Evolutionary conservation across 2,888 invertebrate species (phyloP).

Genomic region (Fabriciana adippe): DNA sequence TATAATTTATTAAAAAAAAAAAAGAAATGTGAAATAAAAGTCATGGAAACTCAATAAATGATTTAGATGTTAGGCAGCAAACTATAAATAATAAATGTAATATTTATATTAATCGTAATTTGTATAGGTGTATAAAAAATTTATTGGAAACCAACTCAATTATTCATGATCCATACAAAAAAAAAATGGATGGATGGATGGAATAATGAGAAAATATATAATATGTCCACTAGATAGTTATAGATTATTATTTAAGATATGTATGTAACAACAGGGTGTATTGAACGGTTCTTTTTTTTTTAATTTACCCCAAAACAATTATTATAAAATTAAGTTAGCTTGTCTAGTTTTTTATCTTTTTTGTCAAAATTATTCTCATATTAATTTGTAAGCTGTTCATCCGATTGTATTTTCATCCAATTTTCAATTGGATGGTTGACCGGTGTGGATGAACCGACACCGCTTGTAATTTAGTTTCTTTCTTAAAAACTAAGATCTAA

Average conservation of each 20-base stretch:
- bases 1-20: constrained; percentile 29
- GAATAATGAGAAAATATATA: constrained; percentile 4
- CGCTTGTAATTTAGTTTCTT: constrained; percentile 16
- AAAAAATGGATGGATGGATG: background rate
- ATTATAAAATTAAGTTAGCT: background rate
- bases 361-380: background rate
- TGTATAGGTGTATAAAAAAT: constrained; percentile 34
- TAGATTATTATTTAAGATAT: constrained; percentile 21
- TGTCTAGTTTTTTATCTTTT: constrained; percentile 7
- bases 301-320: background rate
- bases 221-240: constrained; percentile 25
- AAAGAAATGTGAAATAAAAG: constrained; percentile 4
- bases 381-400: too few relatives aligned
- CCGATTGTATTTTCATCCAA: too few relatives aligned
- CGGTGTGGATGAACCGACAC: constrained; percentile 13
- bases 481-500: constrained; percentile 32
- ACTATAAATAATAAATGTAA: constrained; percentile 27
- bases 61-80: constrained; percentile 11
- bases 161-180: constrained; percentile 3
- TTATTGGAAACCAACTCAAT: constrained; percentile 16
- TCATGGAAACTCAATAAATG: constrained; percentile 1
- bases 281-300: background rate
- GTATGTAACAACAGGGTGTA: constrained; percentile 20
- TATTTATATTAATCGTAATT: constrained; percentile 30
- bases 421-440: background rate